Conservation (phyloP, 2,113 vertebrate species). For the Bungarus multicinctus region DNA sequence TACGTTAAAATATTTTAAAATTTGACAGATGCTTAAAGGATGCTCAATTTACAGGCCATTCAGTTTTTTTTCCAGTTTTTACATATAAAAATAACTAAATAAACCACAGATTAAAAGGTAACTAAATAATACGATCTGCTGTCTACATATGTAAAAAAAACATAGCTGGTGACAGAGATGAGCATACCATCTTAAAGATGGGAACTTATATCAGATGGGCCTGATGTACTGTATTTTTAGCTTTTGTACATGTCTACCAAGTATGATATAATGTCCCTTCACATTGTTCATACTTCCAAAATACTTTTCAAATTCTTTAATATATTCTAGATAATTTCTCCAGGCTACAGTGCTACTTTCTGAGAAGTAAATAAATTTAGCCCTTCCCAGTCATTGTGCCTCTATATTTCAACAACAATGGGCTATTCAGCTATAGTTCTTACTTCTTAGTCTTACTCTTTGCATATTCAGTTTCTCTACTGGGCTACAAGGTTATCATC, state of each 20-base stretch:
- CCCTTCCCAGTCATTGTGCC: background rate
- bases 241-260: background rate
- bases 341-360: background rate
- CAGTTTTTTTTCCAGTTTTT: background rate
- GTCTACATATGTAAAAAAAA: background rate
- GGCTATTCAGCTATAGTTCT: background rate
- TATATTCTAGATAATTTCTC: background rate
- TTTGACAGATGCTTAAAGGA: background rate
- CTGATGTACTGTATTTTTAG: background rate
- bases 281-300: background rate
- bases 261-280: background rate
- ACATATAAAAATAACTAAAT: background rate
- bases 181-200: background rate
- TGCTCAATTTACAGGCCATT: background rate
- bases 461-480: background rate
- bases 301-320: background rate
- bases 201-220: background rate
- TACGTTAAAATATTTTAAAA: background rate
- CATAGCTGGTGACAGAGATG: background rate
- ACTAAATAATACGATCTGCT: background rate
- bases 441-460: background rate
- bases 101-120: background rate
- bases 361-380: background rate
- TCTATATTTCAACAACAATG: background rate
- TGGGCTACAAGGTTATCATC: background rate